Evolutionary conservation across 2,113 vertebrate genomes (phyloP).

Genomic region (Zingel zingel): DNA sequence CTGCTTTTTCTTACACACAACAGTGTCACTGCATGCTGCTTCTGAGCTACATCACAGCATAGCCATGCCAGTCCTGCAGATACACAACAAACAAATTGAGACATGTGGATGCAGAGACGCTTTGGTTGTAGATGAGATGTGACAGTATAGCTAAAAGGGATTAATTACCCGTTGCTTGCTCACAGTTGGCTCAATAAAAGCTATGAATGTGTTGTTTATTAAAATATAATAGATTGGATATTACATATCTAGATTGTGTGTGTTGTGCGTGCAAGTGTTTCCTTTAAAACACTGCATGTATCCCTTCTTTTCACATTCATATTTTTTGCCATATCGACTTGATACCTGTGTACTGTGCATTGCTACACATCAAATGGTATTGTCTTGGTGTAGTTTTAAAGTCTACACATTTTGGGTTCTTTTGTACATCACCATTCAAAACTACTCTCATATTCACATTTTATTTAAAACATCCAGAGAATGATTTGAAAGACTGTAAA

Average conservation of each 20-base stretch:
- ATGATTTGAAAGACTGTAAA: conserved; percentile 19
- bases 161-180: not conserved
- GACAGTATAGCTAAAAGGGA: not conserved
- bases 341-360: too few species aligned
- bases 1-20: conserved; percentile 30
- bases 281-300: not conserved
- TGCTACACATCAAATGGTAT: not conserved
- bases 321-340: not conserved
- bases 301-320: not conserved
- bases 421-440: not conserved
- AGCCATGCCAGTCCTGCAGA: conserved; percentile 25
- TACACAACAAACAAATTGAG: conserved; percentile 9
- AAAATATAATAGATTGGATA: not conserved
- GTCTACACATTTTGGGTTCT: not conserved
- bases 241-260: not conserved
- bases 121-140: not conserved
- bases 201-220: not conserved
- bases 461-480: conserved; percentile 28
- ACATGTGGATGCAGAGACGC: conserved; percentile 18
- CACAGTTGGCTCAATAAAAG: not conserved
- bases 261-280: too few species aligned
- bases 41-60: conserved; percentile 22
- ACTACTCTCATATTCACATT: conserved; percentile 13
- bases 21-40: conserved; percentile 29
- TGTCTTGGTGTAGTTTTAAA: not conserved